phyloP scores from a whole-genome alignment of 1,140 invertebrate species.

The Heliconius himera region DNA sequence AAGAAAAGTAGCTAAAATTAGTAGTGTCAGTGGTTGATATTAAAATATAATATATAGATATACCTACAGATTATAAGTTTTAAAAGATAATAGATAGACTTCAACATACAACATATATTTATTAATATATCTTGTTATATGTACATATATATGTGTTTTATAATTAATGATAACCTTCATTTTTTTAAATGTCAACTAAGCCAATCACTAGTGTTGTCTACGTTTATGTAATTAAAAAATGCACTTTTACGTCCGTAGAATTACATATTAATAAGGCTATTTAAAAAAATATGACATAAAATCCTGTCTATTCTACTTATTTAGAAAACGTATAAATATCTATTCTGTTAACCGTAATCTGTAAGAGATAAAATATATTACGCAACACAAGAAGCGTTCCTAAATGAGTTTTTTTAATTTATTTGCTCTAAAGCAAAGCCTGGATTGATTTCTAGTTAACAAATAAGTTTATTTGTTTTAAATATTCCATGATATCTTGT shows the following conservation, averaged over 20 bases:
- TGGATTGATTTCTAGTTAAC: neutral
- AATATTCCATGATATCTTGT: slow-evolving; percentile 3
- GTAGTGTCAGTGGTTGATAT: neutral
- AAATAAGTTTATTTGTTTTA: neutral
- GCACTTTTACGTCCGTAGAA: neutral
- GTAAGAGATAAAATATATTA: neutral
- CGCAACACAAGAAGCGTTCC: neutral
- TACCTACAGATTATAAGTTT: neutral
- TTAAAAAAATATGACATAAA: no score
- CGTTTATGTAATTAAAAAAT: neutral
- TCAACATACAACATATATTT: neutral
- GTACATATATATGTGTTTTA: neutral
- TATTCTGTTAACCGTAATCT: neutral
- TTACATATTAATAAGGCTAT: neutral
- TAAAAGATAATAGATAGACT: neutral
- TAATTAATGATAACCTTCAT: slow-evolving; percentile 11
- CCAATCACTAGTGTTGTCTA: neutral
- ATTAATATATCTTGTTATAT: neutral
- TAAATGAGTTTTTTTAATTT: neutral
- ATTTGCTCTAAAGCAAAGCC: neutral
- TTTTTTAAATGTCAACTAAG: slow-evolving; percentile 1
- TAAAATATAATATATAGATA: neutral
- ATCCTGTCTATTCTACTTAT: neutral
- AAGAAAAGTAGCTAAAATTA: neutral
- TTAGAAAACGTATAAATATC: no score